A percentile compares a stretch with the other conserved stretches of the same genome.
Evolutionary conservation across 2,888 invertebrate genomes (phyloP).

Genomic region (Oligia latruncula): DNA sequence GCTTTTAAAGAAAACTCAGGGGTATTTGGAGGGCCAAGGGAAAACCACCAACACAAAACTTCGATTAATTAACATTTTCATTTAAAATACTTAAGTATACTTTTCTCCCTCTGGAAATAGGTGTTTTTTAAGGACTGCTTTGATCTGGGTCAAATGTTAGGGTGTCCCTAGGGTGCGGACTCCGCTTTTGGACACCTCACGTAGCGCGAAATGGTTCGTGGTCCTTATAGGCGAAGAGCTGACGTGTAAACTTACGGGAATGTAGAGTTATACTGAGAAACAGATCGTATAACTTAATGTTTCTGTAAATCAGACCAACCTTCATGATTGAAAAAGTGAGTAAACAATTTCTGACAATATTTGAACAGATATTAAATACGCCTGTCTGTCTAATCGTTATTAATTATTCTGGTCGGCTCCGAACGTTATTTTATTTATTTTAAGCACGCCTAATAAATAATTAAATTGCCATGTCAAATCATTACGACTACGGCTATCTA

Average conservation of each 20-base stretch:
- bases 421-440: constrained; percentile 38
- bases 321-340: constrained; percentile 27
- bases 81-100: constrained; percentile 32
- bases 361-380: constrained; percentile 41
- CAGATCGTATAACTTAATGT: constrained; percentile 15
- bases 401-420: constrained; percentile 18
- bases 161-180: background rate
- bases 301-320: constrained; percentile 28
- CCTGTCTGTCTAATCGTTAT: constrained; percentile 27
- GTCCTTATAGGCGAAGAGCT: constrained; percentile 5
- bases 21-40: constrained; percentile 22
- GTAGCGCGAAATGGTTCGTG: background rate
- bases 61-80: constrained; percentile 48
- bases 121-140: constrained; percentile 39
- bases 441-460: constrained; percentile 27
- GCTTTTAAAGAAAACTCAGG: constrained; percentile 18
- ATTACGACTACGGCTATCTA: constrained; percentile 38
- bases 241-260: background rate
- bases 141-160: constrained; percentile 27
- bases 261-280: constrained; percentile 2
- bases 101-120: constrained; percentile 16
- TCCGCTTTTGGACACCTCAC: constrained; percentile 14
- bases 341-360: constrained; percentile 44
- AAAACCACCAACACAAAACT: constrained; percentile 38
- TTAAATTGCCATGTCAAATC: constrained; percentile 32